Percentiles rank a stretch among this genome's conserved stretches.
These are phyloP conservation scores for Lochmaea crataegi DNA, from an alignment of 2,888 invertebrate genomes.

Conservation along the genomic window DNA sequence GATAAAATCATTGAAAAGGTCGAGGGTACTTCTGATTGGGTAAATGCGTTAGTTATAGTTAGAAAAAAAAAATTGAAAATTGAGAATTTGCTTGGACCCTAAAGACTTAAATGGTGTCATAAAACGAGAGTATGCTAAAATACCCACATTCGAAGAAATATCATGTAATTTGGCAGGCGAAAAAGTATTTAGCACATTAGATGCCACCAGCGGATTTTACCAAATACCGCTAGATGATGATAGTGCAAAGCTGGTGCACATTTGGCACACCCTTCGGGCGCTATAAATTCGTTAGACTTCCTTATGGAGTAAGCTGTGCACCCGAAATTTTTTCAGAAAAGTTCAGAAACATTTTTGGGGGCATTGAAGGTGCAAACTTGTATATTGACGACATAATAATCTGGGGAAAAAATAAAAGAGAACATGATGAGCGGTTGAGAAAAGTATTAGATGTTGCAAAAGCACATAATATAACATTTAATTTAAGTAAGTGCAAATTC, in stretches of 20 bases:
- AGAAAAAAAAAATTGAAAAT: constrained; percentile 16
- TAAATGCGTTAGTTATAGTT: constrained; percentile 43
- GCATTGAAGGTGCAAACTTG: not conserved
- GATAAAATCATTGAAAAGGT: constrained; percentile 42
- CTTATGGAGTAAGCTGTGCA: too few species aligned
- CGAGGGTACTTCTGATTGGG: constrained; percentile 42
- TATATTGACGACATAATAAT: too few species aligned
- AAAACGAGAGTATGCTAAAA: constrained; percentile 34
- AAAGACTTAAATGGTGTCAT: constrained; percentile 22
- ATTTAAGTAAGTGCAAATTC: constrained; percentile 46
- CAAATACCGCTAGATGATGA: constrained; percentile 26
- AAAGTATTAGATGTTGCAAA: constrained; percentile 42
- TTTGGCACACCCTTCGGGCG: constrained; percentile 34
- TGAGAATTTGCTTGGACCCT: constrained; percentile 33
- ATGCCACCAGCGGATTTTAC: not conserved
- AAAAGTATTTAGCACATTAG: not conserved
- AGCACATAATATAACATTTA: constrained; percentile 30
- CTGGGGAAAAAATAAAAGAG: constrained; percentile 39
- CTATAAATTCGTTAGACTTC: too few species aligned
- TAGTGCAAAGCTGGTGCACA: constrained; percentile 25
- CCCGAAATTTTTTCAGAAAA: too few species aligned
- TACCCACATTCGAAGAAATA: constrained; percentile 42
- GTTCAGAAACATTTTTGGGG: constrained; percentile 3
- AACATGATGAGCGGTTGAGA: constrained; percentile 48
- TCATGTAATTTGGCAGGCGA: not conserved